These are phyloP conservation scores for Temnothorax nylanderi DNA, from an alignment of 1,140 invertebrate species.

Conservation along the genomic window DNA sequence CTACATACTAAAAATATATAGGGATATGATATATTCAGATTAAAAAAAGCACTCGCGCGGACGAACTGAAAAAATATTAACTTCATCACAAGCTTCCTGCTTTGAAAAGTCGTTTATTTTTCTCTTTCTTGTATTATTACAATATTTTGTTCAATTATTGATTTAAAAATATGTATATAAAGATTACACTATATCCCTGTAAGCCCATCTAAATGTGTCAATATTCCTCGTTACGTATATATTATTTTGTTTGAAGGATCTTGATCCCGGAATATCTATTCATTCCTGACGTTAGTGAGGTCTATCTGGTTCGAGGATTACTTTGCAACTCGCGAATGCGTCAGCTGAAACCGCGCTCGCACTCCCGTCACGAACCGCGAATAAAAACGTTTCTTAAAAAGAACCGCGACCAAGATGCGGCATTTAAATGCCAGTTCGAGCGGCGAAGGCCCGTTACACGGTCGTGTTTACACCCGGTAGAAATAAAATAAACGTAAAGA, in stretches of 20 bases:
- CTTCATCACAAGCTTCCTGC: neutral
- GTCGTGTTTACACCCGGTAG: neutral
- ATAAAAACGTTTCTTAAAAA: conserved; percentile 37
- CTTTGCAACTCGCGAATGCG: conserved; percentile 34
- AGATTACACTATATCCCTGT: neutral
- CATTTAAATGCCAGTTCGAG: conserved; percentile 51
- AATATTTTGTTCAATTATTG: neutral
- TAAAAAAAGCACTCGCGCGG: neutral
- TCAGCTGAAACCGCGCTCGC: conserved; percentile 36
- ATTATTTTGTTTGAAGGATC: neutral
- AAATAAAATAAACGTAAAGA: conserved; percentile 42
- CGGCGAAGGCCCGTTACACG: conserved; percentile 13
- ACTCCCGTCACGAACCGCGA: conserved; percentile 39
- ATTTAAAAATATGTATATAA: neutral
- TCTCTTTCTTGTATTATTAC: neutral
- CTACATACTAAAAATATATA: neutral
- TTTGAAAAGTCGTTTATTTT: neutral
- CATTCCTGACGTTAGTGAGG: neutral
- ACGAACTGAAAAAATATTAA: neutral
- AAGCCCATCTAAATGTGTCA: neutral
- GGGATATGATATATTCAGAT: neutral
- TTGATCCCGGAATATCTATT: conserved; percentile 17
- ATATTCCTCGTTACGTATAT: neutral
- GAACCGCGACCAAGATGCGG: conserved; percentile 6
- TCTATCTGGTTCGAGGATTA: conserved; percentile 33